A percentile compares a stretch with the other conserved stretches of the same genome.
phyloP scores from a whole-genome alignment of 2,888 invertebrate species.

The Sycophila texana region DNA sequence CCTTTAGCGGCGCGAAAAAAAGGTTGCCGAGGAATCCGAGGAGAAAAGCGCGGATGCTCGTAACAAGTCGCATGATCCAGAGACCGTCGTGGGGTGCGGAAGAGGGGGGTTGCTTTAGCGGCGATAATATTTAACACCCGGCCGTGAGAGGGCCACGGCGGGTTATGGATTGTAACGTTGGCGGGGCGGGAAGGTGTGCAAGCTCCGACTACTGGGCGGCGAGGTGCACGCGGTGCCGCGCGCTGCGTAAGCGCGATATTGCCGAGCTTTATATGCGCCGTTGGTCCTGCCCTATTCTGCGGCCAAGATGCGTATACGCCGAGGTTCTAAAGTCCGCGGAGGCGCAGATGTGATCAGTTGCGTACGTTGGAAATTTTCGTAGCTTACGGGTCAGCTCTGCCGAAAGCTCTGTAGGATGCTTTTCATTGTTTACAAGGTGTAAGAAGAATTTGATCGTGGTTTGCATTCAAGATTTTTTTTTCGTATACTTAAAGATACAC shows the following conservation, averaged over 20 bases:
- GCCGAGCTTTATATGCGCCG: not conserved
- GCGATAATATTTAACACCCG: constrained; percentile 51
- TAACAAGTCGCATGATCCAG: constrained; percentile 41
- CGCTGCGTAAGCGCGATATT: constrained; percentile 18
- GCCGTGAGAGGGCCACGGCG: not conserved
- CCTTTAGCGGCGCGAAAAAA: not conserved
- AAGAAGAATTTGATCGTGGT: no score
- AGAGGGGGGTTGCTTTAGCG: constrained; percentile 32
- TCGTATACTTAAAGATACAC: no score
- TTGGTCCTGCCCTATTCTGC: not conserved
- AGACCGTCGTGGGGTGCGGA: not conserved
- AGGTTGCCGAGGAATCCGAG: not conserved
- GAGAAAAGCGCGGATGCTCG: constrained; percentile 35
- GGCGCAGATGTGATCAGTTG: no score
- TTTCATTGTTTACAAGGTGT: no score
- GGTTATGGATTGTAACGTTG: constrained; percentile 50
- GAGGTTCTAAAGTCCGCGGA: not conserved
- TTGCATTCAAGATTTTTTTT: no score
- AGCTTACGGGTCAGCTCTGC: no score
- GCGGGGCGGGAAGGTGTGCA: not conserved
- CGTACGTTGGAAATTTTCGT: no score
- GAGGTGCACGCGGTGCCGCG: constrained; percentile 1
- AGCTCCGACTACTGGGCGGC: not conserved
- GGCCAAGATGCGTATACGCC: no score
- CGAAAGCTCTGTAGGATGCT: no score